Evolutionary conservation across 2,888 invertebrate species (phyloP), one percentile per base, ranked within the genome.

Genomic region (Callyntrura sp.): DNA sequence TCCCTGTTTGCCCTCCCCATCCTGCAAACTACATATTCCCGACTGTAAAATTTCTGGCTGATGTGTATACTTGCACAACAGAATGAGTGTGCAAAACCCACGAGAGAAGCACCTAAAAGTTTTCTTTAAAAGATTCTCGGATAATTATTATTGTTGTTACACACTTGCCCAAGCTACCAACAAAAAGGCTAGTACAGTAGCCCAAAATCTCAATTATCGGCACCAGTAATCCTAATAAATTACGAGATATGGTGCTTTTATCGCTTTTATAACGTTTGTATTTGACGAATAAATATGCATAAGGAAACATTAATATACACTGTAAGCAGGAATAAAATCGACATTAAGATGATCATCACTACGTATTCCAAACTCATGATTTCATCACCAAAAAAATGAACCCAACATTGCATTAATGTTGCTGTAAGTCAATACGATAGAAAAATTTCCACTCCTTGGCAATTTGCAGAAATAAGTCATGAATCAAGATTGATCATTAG

Each of bases 401-500:
- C 78, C 65, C 65, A 78, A 51, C 55, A 28, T 23, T 76, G 45
- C 1, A 57, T 51, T 25, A 51, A 1, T 17, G 20, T 55, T 57
- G n/a, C 14, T 17, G 51, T 6, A 57, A 14, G n/a, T 79, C 35
- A 79, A 25, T 17, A 60, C 65, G 79, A 79, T 86, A 79, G 25
- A 55, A 65, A 70, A 25, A 70, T 43, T 79, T 81, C 86, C 81
- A 87, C 86, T 79, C 86, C 81, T 70, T 45, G 65, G 81, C 35
- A 87, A 81, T 87, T 87, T 87, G 86, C 86, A 87, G 86, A 87
- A 86, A 81, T 87, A 87, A 87, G 86, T 87, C 86, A 87, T 87
- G 86, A 87, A 87, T 87, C 86, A 87, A 87, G 86, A 87, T 87
- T 79, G 86, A 68, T 70, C 81, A 70, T 81, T 87, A 87, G 86